Evolutionary conservation across 1,140 invertebrate species (phyloP), one percentile per base, ranked within the genome.

Genomic region (Bactericera cockerelli): DNA sequence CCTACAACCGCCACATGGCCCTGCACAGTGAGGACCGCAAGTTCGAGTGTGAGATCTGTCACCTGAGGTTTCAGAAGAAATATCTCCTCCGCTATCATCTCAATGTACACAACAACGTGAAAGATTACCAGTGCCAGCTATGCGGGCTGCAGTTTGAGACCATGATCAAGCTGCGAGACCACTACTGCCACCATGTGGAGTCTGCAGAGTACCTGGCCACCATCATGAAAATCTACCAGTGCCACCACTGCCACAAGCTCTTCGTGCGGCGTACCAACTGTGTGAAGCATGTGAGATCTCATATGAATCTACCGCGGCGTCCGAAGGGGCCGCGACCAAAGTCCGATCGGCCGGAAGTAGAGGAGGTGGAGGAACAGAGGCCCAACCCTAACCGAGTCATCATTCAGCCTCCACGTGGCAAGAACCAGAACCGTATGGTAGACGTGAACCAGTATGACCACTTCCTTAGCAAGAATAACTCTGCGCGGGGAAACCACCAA

Each of bases 11-110:
- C 3, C 42, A 49, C 22, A 49, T 49, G 42, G 42, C 42, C 22
- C 19, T 49, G 22, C 64, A 65, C 61, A 70, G 69, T 11, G 69
- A 68, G 14, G 70, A 72, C 42, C 73, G 67, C 71, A 75, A 66
- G 65, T 76, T 60, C 65, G 73, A 62, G 24, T 72, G 71, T 58
- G 70, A 72, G 25, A 61, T 68, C 8, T 75, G 74, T 63, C 68
- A 67, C 4, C 71, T 72, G 59, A 65, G 67, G n/a, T 75, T 74
- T 63, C 70, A 69, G 8, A 65, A 65, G 8, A 65, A 83, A 56
- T 83, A 84, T 63, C 83, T 83, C 64, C 67, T 86, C 3, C 83
- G 83, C 64, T 83, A 84, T 14, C 83, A 86, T 64, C 69, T 81
- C 16, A 68, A 81, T 11, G 22, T 49, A 10, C 42, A 49, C 42